Conservation (phyloP, 2,888 invertebrate species). For the Eilema griseolum region DNA sequence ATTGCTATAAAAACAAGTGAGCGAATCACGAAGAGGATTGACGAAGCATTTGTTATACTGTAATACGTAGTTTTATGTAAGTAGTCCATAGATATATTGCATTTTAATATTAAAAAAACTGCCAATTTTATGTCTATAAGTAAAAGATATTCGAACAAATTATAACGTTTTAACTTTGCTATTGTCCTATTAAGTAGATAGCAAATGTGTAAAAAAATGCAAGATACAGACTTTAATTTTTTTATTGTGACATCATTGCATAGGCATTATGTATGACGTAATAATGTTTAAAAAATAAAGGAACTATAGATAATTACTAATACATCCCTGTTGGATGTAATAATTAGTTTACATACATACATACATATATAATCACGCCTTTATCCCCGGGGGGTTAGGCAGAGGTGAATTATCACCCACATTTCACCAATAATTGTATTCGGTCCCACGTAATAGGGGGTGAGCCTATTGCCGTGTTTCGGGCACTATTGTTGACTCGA, state of each 20-base stretch:
- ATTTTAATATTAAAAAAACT: slow-evolving; percentile 62
- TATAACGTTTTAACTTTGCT: slow-evolving; percentile 18
- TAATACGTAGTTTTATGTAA: slow-evolving; percentile 47
- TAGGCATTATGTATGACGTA: background rate
- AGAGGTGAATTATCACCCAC: no score
- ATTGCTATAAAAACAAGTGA: slow-evolving; percentile 7
- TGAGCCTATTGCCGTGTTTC: no score
- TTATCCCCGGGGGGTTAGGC: no score
- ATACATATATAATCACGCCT: no score
- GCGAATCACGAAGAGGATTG: slow-evolving; percentile 31
- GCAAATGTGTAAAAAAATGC: background rate
- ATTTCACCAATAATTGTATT: no score
- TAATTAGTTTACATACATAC: no score
- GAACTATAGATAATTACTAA: background rate
- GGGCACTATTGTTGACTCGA: no score
- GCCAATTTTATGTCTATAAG: slow-evolving; percentile 61
- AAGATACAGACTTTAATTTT: background rate
- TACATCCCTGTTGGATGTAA: background rate
- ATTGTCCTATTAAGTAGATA: slow-evolving; percentile 18
- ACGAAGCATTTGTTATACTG: slow-evolving; percentile 24
- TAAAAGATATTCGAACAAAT: slow-evolving; percentile 23
- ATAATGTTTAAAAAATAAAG: background rate
- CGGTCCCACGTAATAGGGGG: no score
- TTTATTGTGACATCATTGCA: background rate
- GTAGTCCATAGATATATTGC: slow-evolving; percentile 55